Percentiles rank a stretch among this genome's conserved stretches.
These are phyloP conservation scores for Aethes cnicana DNA, from an alignment of 2,888 invertebrate genomes.

Conservation along the genomic window DNA sequence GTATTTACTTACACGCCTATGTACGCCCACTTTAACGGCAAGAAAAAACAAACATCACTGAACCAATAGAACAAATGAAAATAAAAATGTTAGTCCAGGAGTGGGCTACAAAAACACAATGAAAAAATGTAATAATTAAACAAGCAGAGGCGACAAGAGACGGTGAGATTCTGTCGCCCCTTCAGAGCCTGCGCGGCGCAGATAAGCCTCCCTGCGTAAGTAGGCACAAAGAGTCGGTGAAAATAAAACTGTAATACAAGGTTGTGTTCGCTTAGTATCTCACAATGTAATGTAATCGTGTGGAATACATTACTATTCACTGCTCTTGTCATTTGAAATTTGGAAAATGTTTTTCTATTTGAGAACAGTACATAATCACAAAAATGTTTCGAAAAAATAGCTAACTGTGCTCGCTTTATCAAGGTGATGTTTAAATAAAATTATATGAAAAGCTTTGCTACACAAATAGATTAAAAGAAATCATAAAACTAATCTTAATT, in stretches of 20 bases:
- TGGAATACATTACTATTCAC: background rate
- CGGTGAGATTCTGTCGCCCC: conserved; percentile 67
- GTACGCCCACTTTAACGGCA: too few relatives aligned
- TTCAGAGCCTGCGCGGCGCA: conserved; percentile 56
- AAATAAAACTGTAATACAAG: conserved; percentile 14
- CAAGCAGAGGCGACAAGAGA: conserved; percentile 7
- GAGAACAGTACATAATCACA: too few relatives aligned
- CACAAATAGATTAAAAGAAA: too few relatives aligned
- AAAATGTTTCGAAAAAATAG: too few relatives aligned
- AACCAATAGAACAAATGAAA: background rate
- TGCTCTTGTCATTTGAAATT: too few relatives aligned
- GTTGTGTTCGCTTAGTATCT: background rate
- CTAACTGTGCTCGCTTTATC: too few relatives aligned
- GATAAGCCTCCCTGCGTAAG: conserved; percentile 55
- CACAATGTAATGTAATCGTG: background rate
- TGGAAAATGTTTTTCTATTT: too few relatives aligned
- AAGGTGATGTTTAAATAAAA: too few relatives aligned
- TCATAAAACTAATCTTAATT: too few relatives aligned
- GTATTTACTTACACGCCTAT: too few relatives aligned
- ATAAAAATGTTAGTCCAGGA: conserved; percentile 25
- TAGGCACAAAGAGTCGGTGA: background rate
- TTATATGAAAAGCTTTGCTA: too few relatives aligned
- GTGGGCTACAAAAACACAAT: conserved; percentile 19
- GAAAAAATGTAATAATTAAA: conserved; percentile 26
- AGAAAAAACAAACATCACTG: background rate